Evolutionary conservation across 2,888 invertebrate species (phyloP).

Genomic region (Pollenia labialis): DNA sequence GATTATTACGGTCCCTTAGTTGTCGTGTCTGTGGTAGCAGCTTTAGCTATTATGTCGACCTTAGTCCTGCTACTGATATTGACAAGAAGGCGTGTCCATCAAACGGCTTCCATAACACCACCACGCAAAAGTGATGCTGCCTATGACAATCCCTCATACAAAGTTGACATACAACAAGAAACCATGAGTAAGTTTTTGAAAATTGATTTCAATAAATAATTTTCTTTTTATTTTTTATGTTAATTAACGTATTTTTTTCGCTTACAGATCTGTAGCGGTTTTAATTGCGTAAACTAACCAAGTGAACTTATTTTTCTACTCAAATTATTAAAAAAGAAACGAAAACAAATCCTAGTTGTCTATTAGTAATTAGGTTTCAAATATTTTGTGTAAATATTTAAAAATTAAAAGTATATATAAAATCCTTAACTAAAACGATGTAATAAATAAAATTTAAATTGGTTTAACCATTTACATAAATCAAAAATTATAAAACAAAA

Average conservation of each 20-base stretch:
- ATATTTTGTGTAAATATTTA: constrained; percentile 73
- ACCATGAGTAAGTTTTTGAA: constrained; percentile 89
- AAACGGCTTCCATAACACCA: constrained; percentile 92
- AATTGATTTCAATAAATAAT: background rate
- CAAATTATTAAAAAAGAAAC: constrained; percentile 61
- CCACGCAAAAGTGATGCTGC: constrained; percentile 93
- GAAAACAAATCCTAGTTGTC: constrained; percentile 68
- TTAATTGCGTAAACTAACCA: constrained; percentile 64
- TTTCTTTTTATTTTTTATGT: background rate
- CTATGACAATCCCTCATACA: constrained; percentile 96
- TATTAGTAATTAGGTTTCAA: constrained; percentile 69
- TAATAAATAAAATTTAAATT: constrained; percentile 45
- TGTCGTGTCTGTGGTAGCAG: constrained; percentile 94
- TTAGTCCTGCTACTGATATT: constrained; percentile 91
- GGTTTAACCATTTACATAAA: constrained; percentile 61
- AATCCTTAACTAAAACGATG: constrained; percentile 53
- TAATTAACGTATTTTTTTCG: background rate
- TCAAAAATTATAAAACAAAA: constrained; percentile 25
- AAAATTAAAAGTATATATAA: constrained; percentile 57
- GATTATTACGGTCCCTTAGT: constrained; percentile 96
- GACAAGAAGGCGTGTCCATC: constrained; percentile 89
- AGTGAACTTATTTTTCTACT: constrained; percentile 68
- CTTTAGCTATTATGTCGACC: constrained; percentile 92
- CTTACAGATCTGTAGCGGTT: constrained; percentile 78
- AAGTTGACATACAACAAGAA: constrained; percentile 96